Conservation (phyloP, 2,113 vertebrate species). For the Climacteris rufus region DNA sequence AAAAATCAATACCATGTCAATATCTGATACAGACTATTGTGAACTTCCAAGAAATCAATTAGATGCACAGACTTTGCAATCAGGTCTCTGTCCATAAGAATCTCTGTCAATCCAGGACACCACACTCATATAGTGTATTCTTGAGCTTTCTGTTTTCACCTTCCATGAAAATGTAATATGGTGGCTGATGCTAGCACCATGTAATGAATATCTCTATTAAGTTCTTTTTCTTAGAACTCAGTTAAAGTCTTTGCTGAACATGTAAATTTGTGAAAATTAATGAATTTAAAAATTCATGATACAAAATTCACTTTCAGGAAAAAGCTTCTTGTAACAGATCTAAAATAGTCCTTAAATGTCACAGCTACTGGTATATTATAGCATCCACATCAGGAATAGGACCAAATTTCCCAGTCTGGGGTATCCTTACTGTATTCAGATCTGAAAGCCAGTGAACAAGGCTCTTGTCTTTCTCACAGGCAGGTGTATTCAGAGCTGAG, state of each 20-base stretch:
- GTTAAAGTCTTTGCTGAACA: background rate
- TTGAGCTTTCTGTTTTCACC: background rate
- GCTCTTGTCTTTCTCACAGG: background rate
- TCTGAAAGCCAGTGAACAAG: background rate
- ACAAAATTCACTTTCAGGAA: background rate
- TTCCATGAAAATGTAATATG: background rate
- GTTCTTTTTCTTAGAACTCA: background rate
- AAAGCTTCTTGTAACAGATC: background rate
- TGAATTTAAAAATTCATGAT: background rate
- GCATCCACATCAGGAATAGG: background rate
- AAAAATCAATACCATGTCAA: fast-evolving
- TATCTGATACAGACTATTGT: background rate
- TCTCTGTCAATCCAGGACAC: background rate
- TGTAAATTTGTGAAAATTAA: background rate
- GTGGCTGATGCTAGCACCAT: background rate
- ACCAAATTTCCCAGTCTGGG: background rate
- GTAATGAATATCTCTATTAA: background rate
- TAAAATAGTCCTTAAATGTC: background rate
- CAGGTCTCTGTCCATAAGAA: background rate
- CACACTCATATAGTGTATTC: too few relatives aligned
- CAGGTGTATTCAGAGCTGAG: background rate
- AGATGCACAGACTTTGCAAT: background rate
- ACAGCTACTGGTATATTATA: background rate
- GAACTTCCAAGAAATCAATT: background rate
- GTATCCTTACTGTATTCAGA: background rate